These are phyloP conservation scores for Pseudomyrmex cubaensis DNA, from an alignment of 1,140 invertebrate genomes.

Conservation along the genomic window DNA sequence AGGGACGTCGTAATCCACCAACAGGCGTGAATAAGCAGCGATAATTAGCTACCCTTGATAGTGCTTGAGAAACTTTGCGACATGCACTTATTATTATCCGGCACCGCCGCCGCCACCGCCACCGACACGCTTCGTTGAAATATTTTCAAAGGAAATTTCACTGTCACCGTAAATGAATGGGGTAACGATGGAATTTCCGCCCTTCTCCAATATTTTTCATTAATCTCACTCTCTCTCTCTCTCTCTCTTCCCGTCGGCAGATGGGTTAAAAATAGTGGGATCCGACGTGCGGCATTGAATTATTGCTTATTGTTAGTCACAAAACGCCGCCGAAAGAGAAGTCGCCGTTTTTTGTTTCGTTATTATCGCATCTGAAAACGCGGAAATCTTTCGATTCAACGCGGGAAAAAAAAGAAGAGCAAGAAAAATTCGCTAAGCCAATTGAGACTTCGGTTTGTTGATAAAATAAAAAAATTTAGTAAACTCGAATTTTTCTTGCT, in stretches of 20 bases:
- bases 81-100: conserved; percentile 42
- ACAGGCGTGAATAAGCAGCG: conserved; percentile 51
- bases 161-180: conserved; percentile 42
- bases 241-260: not conserved
- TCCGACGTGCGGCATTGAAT: conserved; percentile 7
- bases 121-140: not conserved
- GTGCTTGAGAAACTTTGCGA: conserved; percentile 48
- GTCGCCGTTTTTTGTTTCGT: not conserved
- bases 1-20: conserved; percentile 47
- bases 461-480: not conserved
- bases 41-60: conserved; percentile 57
- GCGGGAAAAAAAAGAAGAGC: too few species aligned
- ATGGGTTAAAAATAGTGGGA: conserved; percentile 6
- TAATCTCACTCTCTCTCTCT: conserved; percentile 6
- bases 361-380: not conserved
- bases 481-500: not conserved
- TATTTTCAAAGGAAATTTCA: conserved; percentile 54
- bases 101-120: not conserved
- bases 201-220: conserved; percentile 42
- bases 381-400: not conserved
- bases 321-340: not conserved
- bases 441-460: not conserved
- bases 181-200: conserved; percentile 36
- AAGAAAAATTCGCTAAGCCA: not conserved
- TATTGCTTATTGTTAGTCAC: conserved; percentile 20